Evolutionary conservation across 1,140 invertebrate species (phyloP), one percentile per base, ranked within the genome.

Genomic region (Halesus radiatus): DNA sequence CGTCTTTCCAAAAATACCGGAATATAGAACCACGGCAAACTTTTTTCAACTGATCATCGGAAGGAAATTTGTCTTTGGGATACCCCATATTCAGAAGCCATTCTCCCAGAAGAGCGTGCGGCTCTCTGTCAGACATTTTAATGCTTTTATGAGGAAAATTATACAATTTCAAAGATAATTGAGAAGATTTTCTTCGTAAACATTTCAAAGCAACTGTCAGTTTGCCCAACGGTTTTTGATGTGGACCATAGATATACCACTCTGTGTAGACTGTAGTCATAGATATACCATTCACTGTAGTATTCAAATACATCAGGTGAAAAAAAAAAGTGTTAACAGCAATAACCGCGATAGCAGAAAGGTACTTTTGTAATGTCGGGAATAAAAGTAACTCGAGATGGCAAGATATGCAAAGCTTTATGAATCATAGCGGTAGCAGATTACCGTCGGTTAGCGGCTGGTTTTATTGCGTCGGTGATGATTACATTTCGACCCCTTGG

Each of bases 41-140:
- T 78, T 64, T 78, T 32, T 78, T 78, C 23, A 78, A 58, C 32
- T 78, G 62, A 7, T 78, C 76, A 20, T 78, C 76, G n/a, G 62
- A 52, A 70, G 76, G 76, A 68, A 78, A 78, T 20, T 68, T 78
- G n/a, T 78, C 76, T 70, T 78, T 78, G 8, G 76, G 76, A 78
- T 78, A 78, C 5, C 62, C 32, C 76, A 78, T 78, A 8, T 54
- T 66, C 23, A 68, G 64, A 53, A 78, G 64, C 76, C 76, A 78
- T 20, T 78, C 76, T 37, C 60, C 64, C 50, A 78, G 37, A 56
- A 53, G 56, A 26, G 54, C 23, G 26, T 78, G 76, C 29, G 20
- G 18, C 18, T 78, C 64, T 37, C 56, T 68, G 8, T 78, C 64
- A 7, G 15, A 18, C 76, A 78, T 78, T 74, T 74, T 54, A 3